A percentile compares a stretch with the other conserved stretches of the same genome.
These are phyloP conservation scores for Valencia hispanica DNA, from an alignment of 2,797 vertebrate species.

Conservation along the genomic window DNA sequence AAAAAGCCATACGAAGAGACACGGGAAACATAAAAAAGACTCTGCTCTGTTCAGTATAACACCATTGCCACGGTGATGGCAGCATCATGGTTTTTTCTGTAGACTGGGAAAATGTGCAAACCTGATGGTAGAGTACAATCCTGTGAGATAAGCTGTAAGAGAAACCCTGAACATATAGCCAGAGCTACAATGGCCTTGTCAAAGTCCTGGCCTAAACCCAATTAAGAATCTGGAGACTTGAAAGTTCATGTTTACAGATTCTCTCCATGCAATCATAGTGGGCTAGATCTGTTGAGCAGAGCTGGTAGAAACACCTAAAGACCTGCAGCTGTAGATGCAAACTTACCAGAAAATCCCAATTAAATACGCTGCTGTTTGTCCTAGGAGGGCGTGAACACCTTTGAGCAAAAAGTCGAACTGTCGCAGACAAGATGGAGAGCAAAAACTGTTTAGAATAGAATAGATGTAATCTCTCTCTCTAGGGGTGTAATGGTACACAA, in stretches of 20 bases:
- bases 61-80: not conserved
- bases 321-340: not conserved
- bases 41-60: not conserved
- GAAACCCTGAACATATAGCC: not conserved
- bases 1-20: too few species aligned
- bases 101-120: not conserved
- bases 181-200: not conserved
- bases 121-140: not conserved
- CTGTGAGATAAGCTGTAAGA: not conserved
- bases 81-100: not conserved
- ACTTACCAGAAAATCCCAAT: not conserved
- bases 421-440: constrained; percentile 66
- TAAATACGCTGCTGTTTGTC: too few species aligned
- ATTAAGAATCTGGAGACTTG: not conserved
- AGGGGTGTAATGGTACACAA: too few species aligned
- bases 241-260: too few species aligned
- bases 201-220: not conserved
- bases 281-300: not conserved
- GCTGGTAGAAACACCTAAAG: not conserved
- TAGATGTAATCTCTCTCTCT: too few species aligned
- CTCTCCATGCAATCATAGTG: not conserved
- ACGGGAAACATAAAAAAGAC: too few species aligned
- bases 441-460: constrained; percentile 50
- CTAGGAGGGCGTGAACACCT: not conserved
- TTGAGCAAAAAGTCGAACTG: constrained; percentile 17